These are phyloP conservation scores for Ophiodon elongatus DNA, from an alignment of 2,113 vertebrate species.

Conservation along the genomic window DNA sequence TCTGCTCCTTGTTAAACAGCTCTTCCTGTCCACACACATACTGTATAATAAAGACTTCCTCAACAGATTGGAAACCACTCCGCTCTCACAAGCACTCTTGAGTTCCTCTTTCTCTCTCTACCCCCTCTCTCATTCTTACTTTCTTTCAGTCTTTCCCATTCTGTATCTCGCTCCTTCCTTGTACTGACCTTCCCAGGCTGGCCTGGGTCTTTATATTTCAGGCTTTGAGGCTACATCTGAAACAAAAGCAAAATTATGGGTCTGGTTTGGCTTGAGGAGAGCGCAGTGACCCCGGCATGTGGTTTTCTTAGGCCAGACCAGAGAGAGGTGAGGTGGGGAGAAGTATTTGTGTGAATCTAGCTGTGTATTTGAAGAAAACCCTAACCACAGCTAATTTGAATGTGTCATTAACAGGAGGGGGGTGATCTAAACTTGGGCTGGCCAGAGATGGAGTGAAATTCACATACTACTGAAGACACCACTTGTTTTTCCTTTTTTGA, in stretches of 20 bases:
- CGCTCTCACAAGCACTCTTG: slow-evolving; percentile 59
- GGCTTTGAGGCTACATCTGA: slow-evolving; percentile 84
- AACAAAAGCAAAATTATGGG: slow-evolving; percentile 90
- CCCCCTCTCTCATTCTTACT: slow-evolving; percentile 52
- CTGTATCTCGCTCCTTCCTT: slow-evolving; percentile 56
- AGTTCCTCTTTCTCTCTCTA: slow-evolving; percentile 35
- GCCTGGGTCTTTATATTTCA: slow-evolving; percentile 83
- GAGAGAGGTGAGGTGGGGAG: slow-evolving; percentile 84
- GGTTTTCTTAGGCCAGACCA: slow-evolving; percentile 81
- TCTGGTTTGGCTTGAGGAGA: slow-evolving; percentile 85
- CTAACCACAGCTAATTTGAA: slow-evolving; percentile 85
- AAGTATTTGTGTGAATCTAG: slow-evolving; percentile 83
- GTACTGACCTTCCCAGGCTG: slow-evolving; percentile 80
- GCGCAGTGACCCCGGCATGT: slow-evolving; percentile 84
- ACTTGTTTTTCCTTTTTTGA: slow-evolving; percentile 60
- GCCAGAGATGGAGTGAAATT: slow-evolving; percentile 60
- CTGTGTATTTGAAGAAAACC: slow-evolving; percentile 82
- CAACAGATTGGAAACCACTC: slow-evolving; percentile 70
- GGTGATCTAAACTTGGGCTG: slow-evolving; percentile 75
- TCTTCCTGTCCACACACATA: slow-evolving; percentile 77
- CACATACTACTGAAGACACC: slow-evolving; percentile 65
- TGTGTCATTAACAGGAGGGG: slow-evolving; percentile 78
- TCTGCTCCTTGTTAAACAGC: slow-evolving; percentile 58
- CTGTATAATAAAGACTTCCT: slow-evolving; percentile 78
- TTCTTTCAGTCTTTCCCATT: slow-evolving; percentile 52